Evolutionary conservation across 2,113 vertebrate genomes (phyloP).

Genomic region (Heloderma charlesbogerti): DNA sequence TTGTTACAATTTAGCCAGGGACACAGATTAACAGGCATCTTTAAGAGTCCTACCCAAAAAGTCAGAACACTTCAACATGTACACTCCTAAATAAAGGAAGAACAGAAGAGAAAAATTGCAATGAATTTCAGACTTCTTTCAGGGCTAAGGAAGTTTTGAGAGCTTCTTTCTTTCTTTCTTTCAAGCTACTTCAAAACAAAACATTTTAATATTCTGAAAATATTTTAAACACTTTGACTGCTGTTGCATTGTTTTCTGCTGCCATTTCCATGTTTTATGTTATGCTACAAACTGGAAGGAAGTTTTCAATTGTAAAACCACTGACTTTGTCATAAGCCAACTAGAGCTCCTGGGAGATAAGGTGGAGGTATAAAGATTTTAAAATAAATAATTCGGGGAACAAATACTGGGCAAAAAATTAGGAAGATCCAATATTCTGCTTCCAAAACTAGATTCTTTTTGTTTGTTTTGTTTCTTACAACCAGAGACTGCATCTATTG

Average conservation of each 20-base stretch:
- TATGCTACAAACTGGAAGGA: no score
- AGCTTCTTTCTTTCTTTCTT: neutral
- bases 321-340: no score
- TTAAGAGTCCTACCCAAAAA: neutral
- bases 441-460: neutral
- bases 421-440: neutral
- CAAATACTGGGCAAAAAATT: neutral
- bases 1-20: neutral
- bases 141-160: neutral
- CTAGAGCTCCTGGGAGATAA: no score
- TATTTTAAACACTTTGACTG: no score
- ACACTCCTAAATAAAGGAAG: neutral
- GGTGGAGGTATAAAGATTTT: no score
- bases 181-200: constrained; percentile 7
- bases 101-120: neutral
- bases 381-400: neutral
- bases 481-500: neutral
- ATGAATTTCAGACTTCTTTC: neutral
- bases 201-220: no score
- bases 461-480: neutral
- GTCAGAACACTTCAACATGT: neutral
- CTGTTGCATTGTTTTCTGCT: no score
- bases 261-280: no score
- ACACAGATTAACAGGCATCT: neutral
- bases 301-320: no score